Conservation (phyloP, 2,797 vertebrate species). For the Neomorphus geoffroyi region DNA sequence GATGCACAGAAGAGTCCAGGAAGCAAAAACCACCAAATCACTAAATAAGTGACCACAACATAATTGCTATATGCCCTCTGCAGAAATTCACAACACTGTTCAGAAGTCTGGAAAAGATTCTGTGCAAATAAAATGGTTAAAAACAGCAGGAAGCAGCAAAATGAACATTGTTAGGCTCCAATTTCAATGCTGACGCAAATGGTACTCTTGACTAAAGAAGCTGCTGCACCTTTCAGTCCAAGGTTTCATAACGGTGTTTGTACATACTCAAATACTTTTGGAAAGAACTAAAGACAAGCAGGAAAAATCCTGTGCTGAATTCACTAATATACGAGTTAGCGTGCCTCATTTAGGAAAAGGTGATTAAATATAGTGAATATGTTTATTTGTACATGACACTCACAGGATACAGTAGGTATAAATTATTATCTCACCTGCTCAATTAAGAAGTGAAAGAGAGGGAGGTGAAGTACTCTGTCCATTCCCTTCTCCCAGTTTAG, state of each 20-base stretch:
- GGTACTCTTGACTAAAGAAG: background rate
- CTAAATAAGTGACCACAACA: background rate
- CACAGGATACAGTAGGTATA: background rate
- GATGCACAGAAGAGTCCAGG: background rate
- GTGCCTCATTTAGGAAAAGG: background rate
- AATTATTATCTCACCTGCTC: background rate
- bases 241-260: background rate
- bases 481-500: background rate
- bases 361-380: background rate
- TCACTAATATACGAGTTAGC: background rate
- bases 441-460: background rate
- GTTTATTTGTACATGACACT: background rate
- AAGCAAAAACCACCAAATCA: background rate
- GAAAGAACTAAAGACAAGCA: background rate
- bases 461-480: background rate
- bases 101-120: slow-evolving; percentile 10
- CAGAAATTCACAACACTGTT: slow-evolving; percentile 7
- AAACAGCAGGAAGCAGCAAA: slow-evolving; percentile 8
- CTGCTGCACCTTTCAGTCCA: background rate
- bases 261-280: background rate
- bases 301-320: background rate
- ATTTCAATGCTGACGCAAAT: background rate
- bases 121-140: background rate
- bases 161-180: background rate
- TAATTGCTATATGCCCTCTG: slow-evolving; percentile 5